These are phyloP conservation scores for Ecdyonurus torrentis DNA, from an alignment of 2,888 invertebrate species.

Conservation along the genomic window DNA sequence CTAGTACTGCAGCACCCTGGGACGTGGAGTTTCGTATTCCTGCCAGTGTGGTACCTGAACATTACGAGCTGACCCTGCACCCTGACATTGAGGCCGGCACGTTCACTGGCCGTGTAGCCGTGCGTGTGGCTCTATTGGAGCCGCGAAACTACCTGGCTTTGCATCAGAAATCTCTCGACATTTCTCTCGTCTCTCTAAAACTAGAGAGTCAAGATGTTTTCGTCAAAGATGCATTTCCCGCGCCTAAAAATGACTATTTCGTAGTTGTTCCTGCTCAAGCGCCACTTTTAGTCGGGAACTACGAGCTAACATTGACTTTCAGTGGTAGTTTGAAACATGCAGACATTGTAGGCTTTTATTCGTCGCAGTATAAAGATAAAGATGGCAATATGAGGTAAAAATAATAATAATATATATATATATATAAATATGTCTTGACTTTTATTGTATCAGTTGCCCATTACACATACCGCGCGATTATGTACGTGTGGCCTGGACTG, in stretches of 20 bases:
- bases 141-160: conserved; percentile 30
- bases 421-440: no score
- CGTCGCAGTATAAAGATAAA: conserved; percentile 38
- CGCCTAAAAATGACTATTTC: conserved; percentile 19
- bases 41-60: conserved; percentile 35
- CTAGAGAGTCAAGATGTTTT: conserved; percentile 31
- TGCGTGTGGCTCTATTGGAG: conserved; percentile 29
- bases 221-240: conserved; percentile 24
- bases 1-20: conserved; percentile 14
- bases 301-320: conserved; percentile 32
- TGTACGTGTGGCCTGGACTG: no score
- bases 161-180: conserved; percentile 31
- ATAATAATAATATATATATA: no score
- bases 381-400: conserved; percentile 21
- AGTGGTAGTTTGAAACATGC: conserved; percentile 31
- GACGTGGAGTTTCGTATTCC: conserved; percentile 34
- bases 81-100: conserved; percentile 42
- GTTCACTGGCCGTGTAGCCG: conserved; percentile 39
- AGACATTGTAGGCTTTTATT: conserved; percentile 55
- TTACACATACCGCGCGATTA: no score
- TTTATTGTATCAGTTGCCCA: no score
- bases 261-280: conserved; percentile 15
- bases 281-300: conserved; percentile 22
- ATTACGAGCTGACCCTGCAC: conserved; percentile 44
- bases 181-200: conserved; percentile 27